Evolutionary conservation across 1,140 invertebrate species (phyloP), one percentile per base, ranked within the genome.

Genomic region (Tyrophagus putrescentiae): DNA sequence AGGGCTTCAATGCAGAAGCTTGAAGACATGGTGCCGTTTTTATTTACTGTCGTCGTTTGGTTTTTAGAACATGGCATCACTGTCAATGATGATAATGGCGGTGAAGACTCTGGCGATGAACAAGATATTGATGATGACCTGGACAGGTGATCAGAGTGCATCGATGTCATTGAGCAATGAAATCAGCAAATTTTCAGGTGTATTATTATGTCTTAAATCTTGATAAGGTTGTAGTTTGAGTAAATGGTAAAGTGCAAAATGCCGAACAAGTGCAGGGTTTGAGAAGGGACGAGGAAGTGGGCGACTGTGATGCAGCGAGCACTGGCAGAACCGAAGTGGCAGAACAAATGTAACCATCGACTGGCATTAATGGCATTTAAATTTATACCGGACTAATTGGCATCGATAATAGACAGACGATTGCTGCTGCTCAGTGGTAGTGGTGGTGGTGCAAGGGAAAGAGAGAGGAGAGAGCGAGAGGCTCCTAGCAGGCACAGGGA

Each of bases 1-100:
- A 59, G 23, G 11, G 57, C 57, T 16, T 59, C 57, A 23, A 59
- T 59, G 36, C 57, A 59, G 50, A 59, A 59, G 27, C 27, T 59
- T 16, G 57, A 59, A 29, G 57, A 42, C 6, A 28, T 23, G n/a
- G 31, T 50, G 1, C 9, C 13, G 31, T 50, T 50, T 50, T 50
- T 50, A 23, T 25, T 3, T 23, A 50, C 32, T 50, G 27, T 54
- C 32, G 52, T 27, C 23, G 13, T 7, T 48, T 48, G 45, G 45
- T 21, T 57, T 50, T 33, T 45, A 7, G 56, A 13, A 23, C 18
- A 57, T 9, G 32, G 21, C 11, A 33, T 57, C 56, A 33, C 31
- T 23, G 56, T 18, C 3, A 27, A 25, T 53, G 50, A 53, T 53
- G 50, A 25, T 9, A 28, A 21, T 53, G 50, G 27, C 18, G 50